Percentiles rank a stretch among this genome's conserved stretches.
These are phyloP conservation scores for Antrozous pallidus DNA, from an alignment of 2,797 vertebrate species.

Conservation along the genomic window DNA sequence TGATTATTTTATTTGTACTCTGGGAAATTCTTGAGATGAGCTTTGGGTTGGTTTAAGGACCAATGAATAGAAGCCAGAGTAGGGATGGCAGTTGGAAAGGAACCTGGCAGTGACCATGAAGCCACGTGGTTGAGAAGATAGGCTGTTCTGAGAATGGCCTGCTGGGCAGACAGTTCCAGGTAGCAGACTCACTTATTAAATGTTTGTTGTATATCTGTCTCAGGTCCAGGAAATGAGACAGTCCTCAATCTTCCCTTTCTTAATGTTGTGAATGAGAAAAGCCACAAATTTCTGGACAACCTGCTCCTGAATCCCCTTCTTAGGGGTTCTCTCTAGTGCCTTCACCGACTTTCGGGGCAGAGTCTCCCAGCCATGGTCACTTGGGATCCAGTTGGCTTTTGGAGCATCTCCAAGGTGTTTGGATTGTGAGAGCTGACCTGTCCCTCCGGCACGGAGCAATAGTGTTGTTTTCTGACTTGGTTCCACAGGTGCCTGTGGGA, in stretches of 20 bases:
- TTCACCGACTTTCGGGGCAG: neutral
- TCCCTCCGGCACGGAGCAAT: neutral
- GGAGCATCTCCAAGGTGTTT: neutral
- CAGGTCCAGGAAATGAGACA: neutral
- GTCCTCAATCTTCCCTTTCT: neutral
- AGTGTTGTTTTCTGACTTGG: conserved; percentile 5
- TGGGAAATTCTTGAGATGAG: neutral
- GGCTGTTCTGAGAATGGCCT: neutral
- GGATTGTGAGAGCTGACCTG: neutral
- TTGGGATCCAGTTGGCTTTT: neutral
- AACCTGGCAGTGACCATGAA: no score
- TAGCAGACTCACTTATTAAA: neutral
- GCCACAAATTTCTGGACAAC: neutral
- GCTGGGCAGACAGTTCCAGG: neutral
- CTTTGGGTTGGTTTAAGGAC: neutral
- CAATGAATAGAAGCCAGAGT: neutral
- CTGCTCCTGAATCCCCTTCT: neutral
- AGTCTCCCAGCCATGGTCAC: neutral
- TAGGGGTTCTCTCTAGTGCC: neutral
- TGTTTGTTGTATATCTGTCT: neutral
- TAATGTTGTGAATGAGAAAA: neutral
- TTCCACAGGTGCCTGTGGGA: neutral
- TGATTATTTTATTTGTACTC: neutral
- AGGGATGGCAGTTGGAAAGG: neutral
- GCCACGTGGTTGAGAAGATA: neutral